Base-by-base conservation (phyloP, 1,140 invertebrate genomes). In the Penaeus japonicus region DNA sequence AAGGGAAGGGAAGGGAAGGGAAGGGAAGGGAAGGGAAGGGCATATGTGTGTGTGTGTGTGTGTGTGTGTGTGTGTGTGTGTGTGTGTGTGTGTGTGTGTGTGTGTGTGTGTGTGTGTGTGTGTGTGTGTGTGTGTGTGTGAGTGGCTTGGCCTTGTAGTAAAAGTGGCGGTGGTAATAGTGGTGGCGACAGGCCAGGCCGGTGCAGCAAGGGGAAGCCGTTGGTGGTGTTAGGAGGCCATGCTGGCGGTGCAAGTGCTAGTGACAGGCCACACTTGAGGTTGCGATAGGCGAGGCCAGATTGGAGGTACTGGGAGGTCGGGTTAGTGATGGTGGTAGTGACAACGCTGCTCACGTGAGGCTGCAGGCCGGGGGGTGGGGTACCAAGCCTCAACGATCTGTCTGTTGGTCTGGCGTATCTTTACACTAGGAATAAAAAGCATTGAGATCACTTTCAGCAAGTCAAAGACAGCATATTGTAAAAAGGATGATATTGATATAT, bases 361-460 rank as follows among this genome's bases (percentile, higher is more conserved):
- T 54, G 54, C 22, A 77, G 73, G 73, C 73, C 57, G 4, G 30
- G 53, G 54, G 73, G 53, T 39, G 54, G 57, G 81, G 54, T 65
- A 27, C 73, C 70, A 83, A 88, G 80, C 87, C 87, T 88, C 80
- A 81, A 80, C 79, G 65, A 78, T 77, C 80, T 24, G 87, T 83
- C 65, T 75, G 80, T 88, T 88, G 87, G 87, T 88, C 87, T 83
- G 87, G 81, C 87, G 87, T 81, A 77, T 84, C 35, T 88, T 88
- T 88, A 88, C 87, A 88, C 87, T 88, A 88, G 87, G 87, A 83
- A 88, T 83, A 88, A 88, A 47, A 87, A 88, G 87, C 87, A 88
- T 88, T 88, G 87, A 88, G 87, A 88, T 88, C 87, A 88, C 87
- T 88, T 88, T 88, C 81, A 88, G 87, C 87, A 88, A 88, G 80